phyloP scores from a whole-genome alignment of 2,113 vertebrate genomes.

The Hemibagrus wyckioides region DNA sequence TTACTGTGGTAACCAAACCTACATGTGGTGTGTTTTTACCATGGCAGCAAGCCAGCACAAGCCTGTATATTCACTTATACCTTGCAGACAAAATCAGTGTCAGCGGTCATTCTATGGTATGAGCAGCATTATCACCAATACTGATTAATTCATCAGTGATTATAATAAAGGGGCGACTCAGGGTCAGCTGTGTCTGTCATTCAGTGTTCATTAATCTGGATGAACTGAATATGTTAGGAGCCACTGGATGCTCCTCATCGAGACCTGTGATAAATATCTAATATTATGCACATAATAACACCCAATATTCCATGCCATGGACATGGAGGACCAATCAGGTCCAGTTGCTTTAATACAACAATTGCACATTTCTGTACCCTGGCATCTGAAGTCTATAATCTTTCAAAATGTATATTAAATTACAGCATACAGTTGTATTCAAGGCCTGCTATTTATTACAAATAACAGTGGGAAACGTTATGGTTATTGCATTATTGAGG shows the following conservation, averaged over 20 bases:
- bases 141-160: not conserved
- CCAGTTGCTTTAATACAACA: not conserved
- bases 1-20: constrained; percentile 49
- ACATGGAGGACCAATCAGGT: not conserved
- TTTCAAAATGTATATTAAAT: not conserved
- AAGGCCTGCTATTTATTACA: not conserved
- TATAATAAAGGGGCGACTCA: not conserved
- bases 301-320: not conserved
- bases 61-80: constrained; percentile 24
- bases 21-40: constrained; percentile 30
- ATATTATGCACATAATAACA: not conserved
- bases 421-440: not conserved
- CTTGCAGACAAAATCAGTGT: constrained; percentile 22
- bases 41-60: constrained; percentile 38
- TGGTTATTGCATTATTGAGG: not conserved
- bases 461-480: not conserved
- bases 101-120: constrained; percentile 11
- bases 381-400: not conserved
- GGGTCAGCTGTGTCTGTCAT: not conserved
- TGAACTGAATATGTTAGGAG: not conserved
- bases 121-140: not conserved
- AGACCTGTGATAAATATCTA: constrained; percentile 1
- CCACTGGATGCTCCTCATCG: not conserved
- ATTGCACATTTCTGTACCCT: not conserved
- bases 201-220: not conserved